Base-by-base conservation (phyloP, 2,888 invertebrate species). In the Drosophila kuntzei region DNA sequence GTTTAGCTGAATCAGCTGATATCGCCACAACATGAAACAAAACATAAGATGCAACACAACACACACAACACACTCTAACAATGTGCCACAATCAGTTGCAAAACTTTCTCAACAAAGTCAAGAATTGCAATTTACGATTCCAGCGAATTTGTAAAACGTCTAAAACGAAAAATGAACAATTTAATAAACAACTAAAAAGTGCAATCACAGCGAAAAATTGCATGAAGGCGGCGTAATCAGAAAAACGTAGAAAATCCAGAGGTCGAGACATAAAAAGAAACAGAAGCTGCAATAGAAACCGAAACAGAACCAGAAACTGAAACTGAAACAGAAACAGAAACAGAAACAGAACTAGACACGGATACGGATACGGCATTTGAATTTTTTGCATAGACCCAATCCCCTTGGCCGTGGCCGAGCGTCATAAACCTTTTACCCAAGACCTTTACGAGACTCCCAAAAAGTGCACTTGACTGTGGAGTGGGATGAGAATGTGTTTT, bases 141-240 rank as follows among this genome's bases (percentile, higher is more conserved):
- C 43, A 9, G 51, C 44, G n/a, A 55, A 46, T 54, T 22, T 54
- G n/a, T 4, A 16, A 41, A 54, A 16, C 14, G 25, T n/a, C 27
- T n/a, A 55, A 16, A 25, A 14, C 2, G 22, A 53, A 51, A 37
- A 22, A 25, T 43, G 22, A 2, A 25, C 53, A 62, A 57, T 16
- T 27, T 22, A 37, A 37, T 44, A 14, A 49, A 37, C 22, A 37
- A 18, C 18, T 47, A 43, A 51, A 50, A 60, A 76, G 36, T 70
- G 71, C 70, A 73, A 73, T 73, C 72, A 76, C 51, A 36, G 70
- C 58, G 32, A 18, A 46, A 61, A 43, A 74, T 34, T 49, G 53
- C 37, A 47, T 37, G 12, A 37, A 65, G 55, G 9, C 20, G 50
- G 41, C 20, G 46, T 47, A 55, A 65, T 51, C 60, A 53, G 7